phyloP scores from a whole-genome alignment of 53 echinoderm and acorn worm species.

The Temnopleurus reevesii region DNA sequence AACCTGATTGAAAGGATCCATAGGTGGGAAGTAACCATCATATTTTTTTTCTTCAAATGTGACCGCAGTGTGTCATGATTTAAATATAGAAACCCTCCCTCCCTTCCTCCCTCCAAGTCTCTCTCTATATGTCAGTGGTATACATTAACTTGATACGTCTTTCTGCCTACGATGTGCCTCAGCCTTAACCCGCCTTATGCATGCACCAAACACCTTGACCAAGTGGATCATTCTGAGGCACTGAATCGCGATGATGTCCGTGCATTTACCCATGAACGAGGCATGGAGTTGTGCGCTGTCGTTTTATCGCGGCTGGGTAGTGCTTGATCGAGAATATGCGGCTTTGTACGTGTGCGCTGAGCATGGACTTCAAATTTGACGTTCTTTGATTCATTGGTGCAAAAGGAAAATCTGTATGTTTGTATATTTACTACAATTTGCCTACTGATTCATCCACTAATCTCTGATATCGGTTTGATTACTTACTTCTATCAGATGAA shows the following conservation, averaged over 20 bases:
- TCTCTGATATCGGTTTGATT: no score
- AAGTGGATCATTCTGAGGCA: not conserved
- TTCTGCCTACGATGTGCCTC: not conserved
- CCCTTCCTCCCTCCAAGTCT: not conserved
- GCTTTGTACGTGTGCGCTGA: not conserved
- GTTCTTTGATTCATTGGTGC: not conserved
- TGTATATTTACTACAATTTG: no score
- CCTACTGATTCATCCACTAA: no score
- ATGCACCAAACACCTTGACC: not conserved
- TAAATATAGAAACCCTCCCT: not conserved
- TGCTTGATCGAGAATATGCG: not conserved
- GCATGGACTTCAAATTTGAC: not conserved
- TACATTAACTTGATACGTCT: not conserved
- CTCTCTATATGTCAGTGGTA: not conserved
- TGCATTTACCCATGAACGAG: constrained; percentile 5
- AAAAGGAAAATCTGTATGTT: no score
- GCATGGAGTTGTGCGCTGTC: not conserved
- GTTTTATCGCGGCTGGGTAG: not conserved
- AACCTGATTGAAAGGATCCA: no score
- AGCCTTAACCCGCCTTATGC: not conserved
- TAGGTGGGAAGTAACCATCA: no score
- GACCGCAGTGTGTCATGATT: no score
- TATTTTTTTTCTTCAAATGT: no score
- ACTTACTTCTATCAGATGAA: no score
- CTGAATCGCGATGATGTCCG: not conserved